These are phyloP conservation scores for Leptogaster cylindrica DNA, from an alignment of 2,888 invertebrate genomes.

Conservation along the genomic window DNA sequence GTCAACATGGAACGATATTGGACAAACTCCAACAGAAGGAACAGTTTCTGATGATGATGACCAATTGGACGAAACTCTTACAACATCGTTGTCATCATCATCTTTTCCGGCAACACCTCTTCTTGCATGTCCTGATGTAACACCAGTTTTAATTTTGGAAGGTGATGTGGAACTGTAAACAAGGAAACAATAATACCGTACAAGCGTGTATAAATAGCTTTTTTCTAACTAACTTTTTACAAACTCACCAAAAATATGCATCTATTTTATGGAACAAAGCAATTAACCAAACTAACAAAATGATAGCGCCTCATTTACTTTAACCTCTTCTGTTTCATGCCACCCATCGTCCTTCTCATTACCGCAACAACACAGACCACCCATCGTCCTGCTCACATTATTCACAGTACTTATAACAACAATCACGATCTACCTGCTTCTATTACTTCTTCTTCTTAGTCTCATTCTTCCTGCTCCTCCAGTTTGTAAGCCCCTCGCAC, in stretches of 20 bases:
- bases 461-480: too few relatives aligned
- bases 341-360: too few relatives aligned
- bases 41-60: constrained; percentile 5
- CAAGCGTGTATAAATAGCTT: constrained; percentile 23
- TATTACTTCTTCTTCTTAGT: too few relatives aligned
- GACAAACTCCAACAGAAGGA: neutral
- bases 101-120: constrained; percentile 35
- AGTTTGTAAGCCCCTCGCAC: too few relatives aligned
- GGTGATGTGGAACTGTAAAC: constrained; percentile 66
- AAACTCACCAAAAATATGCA: constrained; percentile 13
- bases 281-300: constrained; percentile 10
- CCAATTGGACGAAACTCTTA: neutral
- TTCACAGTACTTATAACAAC: too few relatives aligned
- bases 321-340: neutral
- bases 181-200: constrained; percentile 28
- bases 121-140: constrained; percentile 69
- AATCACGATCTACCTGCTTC: too few relatives aligned
- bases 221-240: constrained; percentile 12
- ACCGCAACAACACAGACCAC: too few relatives aligned
- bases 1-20: neutral
- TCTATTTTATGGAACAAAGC: neutral
- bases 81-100: constrained; percentile 24
- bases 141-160: constrained; percentile 84
- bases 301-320: constrained; percentile 7
- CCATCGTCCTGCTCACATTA: too few relatives aligned